Percentiles rank a stretch among this genome's conserved stretches.
Evolutionary conservation across 1,140 invertebrate species (phyloP).

Genomic region (Cydia pomonella): DNA sequence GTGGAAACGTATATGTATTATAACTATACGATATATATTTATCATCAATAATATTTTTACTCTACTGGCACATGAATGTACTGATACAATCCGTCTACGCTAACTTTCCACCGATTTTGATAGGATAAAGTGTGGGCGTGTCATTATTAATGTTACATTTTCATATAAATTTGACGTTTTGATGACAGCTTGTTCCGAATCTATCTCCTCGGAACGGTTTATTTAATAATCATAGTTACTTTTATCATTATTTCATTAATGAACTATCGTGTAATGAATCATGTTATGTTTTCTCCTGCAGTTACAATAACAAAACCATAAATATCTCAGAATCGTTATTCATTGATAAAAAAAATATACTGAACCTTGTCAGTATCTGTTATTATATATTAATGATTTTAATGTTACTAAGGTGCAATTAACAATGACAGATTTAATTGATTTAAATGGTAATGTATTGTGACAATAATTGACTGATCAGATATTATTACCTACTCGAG

Average conservation of each 20-base stretch:
- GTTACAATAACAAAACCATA: constrained; percentile 27
- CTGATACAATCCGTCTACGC: too few relatives aligned
- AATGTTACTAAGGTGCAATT: neutral
- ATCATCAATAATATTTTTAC: too few relatives aligned
- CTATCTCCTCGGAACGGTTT: too few relatives aligned
- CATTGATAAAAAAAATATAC: constrained; percentile 17
- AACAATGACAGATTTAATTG: neutral
- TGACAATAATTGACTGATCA: neutral
- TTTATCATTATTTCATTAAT: constrained; percentile 20
- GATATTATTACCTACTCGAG: neutral
- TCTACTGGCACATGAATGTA: too few relatives aligned
- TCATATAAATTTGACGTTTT: too few relatives aligned
- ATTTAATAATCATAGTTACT: neutral
- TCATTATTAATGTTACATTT: too few relatives aligned
- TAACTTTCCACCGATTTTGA: too few relatives aligned
- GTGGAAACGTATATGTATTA: neutral
- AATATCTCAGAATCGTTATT: constrained; percentile 23
- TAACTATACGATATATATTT: neutral
- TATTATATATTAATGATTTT: neutral
- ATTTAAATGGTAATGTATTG: constrained; percentile 13
- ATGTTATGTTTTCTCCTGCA: constrained; percentile 14
- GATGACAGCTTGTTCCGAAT: too few relatives aligned
- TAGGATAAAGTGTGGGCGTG: too few relatives aligned
- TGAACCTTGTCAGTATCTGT: neutral
- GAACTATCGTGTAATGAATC: constrained; percentile 13